Evolutionary conservation across 2,888 invertebrate species (phyloP).

Genomic region (Phaonia tiefii): DNA sequence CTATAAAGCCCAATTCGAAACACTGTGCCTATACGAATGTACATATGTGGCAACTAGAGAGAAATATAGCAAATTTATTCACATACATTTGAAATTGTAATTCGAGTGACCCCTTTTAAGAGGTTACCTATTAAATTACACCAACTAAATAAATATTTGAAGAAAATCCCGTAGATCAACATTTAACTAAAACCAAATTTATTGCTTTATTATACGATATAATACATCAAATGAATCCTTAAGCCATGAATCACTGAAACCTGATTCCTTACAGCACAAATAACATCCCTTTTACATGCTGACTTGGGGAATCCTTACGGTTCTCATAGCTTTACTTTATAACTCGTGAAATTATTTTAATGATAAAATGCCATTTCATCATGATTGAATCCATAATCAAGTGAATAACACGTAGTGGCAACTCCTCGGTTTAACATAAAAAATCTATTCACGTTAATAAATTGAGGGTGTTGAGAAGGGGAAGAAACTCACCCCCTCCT

Average conservation of each 20-base stretch:
- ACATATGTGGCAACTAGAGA: too few relatives aligned
- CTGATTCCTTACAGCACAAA: too few relatives aligned
- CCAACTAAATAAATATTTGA: neutral
- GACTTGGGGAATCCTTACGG: too few relatives aligned
- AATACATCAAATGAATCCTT: conserved; percentile 21
- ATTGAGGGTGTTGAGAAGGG: conserved; percentile 21
- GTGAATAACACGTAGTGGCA: conserved; percentile 2
- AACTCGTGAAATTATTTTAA: conserved; percentile 58
- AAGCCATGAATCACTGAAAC: neutral
- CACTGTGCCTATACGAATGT: too few relatives aligned
- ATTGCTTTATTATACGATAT: conserved; percentile 64
- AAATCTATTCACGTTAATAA: too few relatives aligned
- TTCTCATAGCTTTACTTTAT: conserved; percentile 19
- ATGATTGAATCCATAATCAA: neutral
- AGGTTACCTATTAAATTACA: neutral
- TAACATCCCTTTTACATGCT: too few relatives aligned
- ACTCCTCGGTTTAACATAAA: conserved; percentile 21
- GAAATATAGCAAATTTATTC: too few relatives aligned
- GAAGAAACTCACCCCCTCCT: conserved; percentile 1
- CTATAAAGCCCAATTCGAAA: too few relatives aligned
- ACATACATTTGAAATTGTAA: too few relatives aligned
- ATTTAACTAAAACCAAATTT: conserved; percentile 33
- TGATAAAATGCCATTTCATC: conserved; percentile 55
- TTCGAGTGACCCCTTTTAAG: too few relatives aligned
- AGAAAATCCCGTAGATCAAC: too few relatives aligned